Evolutionary conservation across 2,797 vertebrate species (phyloP).

Genomic region (Tapera naevia): DNA sequence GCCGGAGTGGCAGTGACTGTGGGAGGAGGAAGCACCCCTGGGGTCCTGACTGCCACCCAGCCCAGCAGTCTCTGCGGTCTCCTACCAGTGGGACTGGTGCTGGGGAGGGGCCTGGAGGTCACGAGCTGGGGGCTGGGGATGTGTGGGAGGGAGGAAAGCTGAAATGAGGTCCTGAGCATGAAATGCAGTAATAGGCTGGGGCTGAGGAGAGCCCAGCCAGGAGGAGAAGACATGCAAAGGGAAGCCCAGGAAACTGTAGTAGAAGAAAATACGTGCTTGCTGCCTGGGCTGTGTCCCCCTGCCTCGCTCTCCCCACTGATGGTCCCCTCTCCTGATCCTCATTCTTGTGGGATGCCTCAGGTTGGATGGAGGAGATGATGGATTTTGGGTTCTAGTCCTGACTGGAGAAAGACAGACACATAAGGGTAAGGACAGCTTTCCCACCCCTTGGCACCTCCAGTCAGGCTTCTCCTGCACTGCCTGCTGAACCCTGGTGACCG

Average conservation of each 20-base stretch:
- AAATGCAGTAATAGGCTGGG: fast-evolving
- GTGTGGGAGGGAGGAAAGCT: not conserved
- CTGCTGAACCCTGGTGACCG: not conserved
- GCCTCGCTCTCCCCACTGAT: not conserved
- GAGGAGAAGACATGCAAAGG: not conserved
- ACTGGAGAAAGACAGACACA: not conserved
- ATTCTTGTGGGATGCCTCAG: not conserved
- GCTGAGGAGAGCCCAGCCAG: not conserved
- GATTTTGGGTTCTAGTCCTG: not conserved
- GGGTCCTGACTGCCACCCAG: not conserved
- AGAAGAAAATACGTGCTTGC: not conserved
- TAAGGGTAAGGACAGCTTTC: not conserved
- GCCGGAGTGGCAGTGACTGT: not conserved
- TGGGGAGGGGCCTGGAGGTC: not conserved
- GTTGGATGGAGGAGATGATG: fast-evolving
- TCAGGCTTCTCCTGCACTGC: not conserved
- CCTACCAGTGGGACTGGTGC: not conserved
- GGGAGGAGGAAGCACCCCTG: not conserved
- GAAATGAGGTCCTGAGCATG: not conserved
- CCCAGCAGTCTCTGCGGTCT: not conserved
- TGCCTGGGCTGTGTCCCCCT: not conserved
- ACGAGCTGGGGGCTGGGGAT: not conserved
- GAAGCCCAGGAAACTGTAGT: not conserved
- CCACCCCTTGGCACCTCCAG: not conserved
- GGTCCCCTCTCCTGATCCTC: fast-evolving